Conservation (phyloP, 2,797 vertebrate species). For the Acanthopagrus latus region DNA sequence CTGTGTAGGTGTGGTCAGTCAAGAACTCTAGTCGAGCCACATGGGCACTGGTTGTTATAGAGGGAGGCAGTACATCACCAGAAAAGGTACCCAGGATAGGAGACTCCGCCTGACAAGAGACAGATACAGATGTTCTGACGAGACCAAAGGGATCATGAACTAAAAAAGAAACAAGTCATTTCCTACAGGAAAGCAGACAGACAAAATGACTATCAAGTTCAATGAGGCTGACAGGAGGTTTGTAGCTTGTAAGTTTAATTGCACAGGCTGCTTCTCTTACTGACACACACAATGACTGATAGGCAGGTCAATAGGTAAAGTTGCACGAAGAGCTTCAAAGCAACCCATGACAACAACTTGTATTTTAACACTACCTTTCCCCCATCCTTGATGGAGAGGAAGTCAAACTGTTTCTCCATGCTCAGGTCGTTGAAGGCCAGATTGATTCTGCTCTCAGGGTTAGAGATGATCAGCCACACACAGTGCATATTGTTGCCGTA, state of each 20-base stretch:
- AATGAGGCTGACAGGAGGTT: slow-evolving; percentile 28
- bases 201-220: neutral
- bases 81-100: slow-evolving; percentile 97
- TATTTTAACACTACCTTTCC: slow-evolving; percentile 83
- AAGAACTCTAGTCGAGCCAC: slow-evolving; percentile 96
- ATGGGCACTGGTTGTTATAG: slow-evolving; percentile 96
- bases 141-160: slow-evolving; percentile 14
- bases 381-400: slow-evolving; percentile 96
- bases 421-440: slow-evolving; percentile 98
- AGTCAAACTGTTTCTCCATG: slow-evolving; percentile 99
- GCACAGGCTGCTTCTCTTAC: slow-evolving; percentile 20
- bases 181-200: neutral
- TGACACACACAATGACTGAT: slow-evolving; percentile 14
- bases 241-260: slow-evolving; percentile 22
- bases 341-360: slow-evolving; percentile 20
- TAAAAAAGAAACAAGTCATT: neutral
- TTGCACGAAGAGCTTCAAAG: slow-evolving; percentile 28
- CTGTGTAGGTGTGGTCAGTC: slow-evolving; percentile 97
- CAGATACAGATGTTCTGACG: slow-evolving; percentile 9
- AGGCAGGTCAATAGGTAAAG: slow-evolving; percentile 22
- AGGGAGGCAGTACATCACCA: slow-evolving; percentile 92
- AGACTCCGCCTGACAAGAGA: slow-evolving; percentile 86
- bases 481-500: slow-evolving; percentile 99
- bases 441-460: slow-evolving; percentile 95
- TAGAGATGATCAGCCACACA: slow-evolving; percentile 97